phyloP scores from a whole-genome alignment of 2,888 invertebrate genomes.

The Marasmarcha lunaedactyla region DNA sequence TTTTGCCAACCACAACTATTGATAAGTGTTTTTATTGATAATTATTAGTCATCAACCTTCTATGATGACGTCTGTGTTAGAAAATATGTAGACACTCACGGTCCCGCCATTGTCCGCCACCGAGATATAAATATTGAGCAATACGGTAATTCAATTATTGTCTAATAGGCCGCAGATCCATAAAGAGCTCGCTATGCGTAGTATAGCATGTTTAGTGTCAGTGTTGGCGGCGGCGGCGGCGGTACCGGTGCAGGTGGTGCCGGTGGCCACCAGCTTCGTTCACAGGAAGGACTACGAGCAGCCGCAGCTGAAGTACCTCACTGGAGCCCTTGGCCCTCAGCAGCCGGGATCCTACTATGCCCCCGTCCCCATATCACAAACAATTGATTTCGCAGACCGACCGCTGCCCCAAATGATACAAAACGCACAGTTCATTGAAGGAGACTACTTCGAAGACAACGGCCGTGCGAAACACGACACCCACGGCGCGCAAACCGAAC shows the following conservation, averaged over 20 bases:
- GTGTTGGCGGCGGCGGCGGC: constrained; percentile 31
- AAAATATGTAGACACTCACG: constrained; percentile 50
- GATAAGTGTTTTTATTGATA: no score
- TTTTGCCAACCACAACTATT: constrained; percentile 4
- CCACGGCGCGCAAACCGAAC: no score
- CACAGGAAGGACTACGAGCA: constrained; percentile 61
- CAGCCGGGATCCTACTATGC: constrained; percentile 36
- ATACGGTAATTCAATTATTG: constrained; percentile 52
- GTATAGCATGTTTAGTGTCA: constrained; percentile 25
- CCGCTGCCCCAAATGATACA: no score
- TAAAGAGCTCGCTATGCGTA: constrained; percentile 51
- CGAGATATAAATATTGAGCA: constrained; percentile 64
- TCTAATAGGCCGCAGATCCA: constrained; percentile 35
- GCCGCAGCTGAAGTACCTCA: constrained; percentile 53
- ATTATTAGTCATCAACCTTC: constrained; percentile 57
- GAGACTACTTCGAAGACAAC: constrained; percentile 60
- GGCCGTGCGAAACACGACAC: constrained; percentile 55
- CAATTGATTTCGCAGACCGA: constrained; percentile 30
- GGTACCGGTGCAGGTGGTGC: constrained; percentile 52
- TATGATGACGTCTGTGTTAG: constrained; percentile 51
- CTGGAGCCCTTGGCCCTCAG: constrained; percentile 42
- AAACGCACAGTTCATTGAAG: no score
- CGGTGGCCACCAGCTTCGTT: constrained; percentile 67
- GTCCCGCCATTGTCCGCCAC: constrained; percentile 44
- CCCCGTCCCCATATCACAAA: constrained; percentile 26